Evolutionary conservation across 2,797 vertebrate species (phyloP), one percentile per base, ranked within the genome.

Genomic region (Sciaenops ocellatus): DNA sequence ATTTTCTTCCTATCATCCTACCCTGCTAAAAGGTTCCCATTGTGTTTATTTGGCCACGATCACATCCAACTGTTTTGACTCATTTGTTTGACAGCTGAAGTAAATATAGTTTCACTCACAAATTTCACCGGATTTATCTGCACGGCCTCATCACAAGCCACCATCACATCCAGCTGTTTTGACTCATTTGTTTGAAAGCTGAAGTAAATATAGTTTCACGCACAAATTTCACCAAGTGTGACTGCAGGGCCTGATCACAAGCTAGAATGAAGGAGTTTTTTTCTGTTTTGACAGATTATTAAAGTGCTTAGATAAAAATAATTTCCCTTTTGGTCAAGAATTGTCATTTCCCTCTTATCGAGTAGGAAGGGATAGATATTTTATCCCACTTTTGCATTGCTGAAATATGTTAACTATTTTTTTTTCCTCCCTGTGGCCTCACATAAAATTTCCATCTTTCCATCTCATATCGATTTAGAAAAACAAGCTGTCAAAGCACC

Each of bases 401-500:
- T 57, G 22, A 51, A 6, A 26, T 38, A 17, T 4, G 2, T 66
- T 54, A 72, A 82, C 46, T 7, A 30, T 60, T 41, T 41, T 48
- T 38, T 52, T 59, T 42, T 15, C 28, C 24, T 60, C 46, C 15
- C 69, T 55, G 20, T 41, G 4, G 24, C 48, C 24, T 66, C 48
- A 57, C 15, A 26, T 67, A 42, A 54, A 70, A 73, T 70, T 41
- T 52, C 22, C 20, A 69, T 78, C 70, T 61, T 65, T 64, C 26
- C 34, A 30, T 80, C 30, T 77, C 66, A 24, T 72, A 76, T 82
- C 18, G n/a, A 79, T 82, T 80, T 60, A 48, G 41, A 79, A 55
- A 64, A 82, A 79, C 68, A 79, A 72, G 51, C 61, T 80, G 67
- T 62, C 67, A 70, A n/a, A 70, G 63, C 67, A 69, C 64, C 72